phyloP scores from a whole-genome alignment of 2,797 vertebrate species.

The Periophthalmus magnuspinnatus region DNA sequence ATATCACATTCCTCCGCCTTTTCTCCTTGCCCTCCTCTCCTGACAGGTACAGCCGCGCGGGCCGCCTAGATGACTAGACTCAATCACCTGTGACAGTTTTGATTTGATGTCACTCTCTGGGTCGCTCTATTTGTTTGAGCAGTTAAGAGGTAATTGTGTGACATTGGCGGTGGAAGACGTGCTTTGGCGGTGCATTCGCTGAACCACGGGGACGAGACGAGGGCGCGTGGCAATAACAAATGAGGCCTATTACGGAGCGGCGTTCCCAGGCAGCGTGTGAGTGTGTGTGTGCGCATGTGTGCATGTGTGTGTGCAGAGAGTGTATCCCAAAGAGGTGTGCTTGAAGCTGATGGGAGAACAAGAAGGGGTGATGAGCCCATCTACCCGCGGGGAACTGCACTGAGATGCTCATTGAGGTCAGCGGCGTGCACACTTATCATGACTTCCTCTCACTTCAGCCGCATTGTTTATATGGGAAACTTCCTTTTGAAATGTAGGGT shows the following conservation, averaged over 20 bases:
- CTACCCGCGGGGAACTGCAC: constrained; percentile 70
- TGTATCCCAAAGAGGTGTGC: constrained; percentile 14
- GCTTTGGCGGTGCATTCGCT: constrained; percentile 78
- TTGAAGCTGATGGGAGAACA: constrained; percentile 52
- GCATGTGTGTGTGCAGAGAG: constrained; percentile 28
- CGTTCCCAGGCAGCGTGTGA: constrained; percentile 62
- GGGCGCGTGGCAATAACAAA: constrained; percentile 85
- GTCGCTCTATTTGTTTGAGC: constrained; percentile 99
- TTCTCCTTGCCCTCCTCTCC: constrained; percentile 68
- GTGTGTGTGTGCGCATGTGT: constrained; percentile 32
- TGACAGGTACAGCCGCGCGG: constrained; percentile 78
- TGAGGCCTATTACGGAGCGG: constrained; percentile 79
- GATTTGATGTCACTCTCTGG: constrained; percentile 97
- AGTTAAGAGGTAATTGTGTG: constrained; percentile 99
- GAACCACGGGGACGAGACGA: constrained; percentile 75
- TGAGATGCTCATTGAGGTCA: constrained; percentile 75
- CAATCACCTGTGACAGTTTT: constrained; percentile 99
- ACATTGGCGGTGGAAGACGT: constrained; percentile 89
- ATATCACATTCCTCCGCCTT: constrained; percentile 77
- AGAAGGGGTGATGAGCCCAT: constrained; percentile 68
- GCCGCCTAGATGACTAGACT: constrained; percentile 93
- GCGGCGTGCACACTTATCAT: constrained; percentile 58
- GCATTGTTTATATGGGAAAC: constrained; percentile 49
- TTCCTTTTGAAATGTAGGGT: constrained; percentile 21
- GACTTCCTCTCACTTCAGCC: constrained; percentile 53